Evolutionary conservation across 2,113 vertebrate genomes (phyloP).

Genomic region (Corvus moneduloides): DNA sequence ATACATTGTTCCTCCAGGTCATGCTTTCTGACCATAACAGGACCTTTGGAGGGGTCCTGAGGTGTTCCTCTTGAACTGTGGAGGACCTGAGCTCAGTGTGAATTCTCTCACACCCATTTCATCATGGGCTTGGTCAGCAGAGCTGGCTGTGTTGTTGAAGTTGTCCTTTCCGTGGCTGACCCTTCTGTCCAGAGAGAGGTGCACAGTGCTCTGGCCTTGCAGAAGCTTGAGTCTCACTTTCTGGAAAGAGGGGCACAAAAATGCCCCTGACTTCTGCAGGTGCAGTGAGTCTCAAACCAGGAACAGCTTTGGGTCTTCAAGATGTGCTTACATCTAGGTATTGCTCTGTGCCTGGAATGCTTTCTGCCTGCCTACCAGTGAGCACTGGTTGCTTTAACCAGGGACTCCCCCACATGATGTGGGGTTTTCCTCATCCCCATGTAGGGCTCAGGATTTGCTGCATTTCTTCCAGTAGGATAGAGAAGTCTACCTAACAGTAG

Average conservation of each 20-base stretch:
- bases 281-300: background rate
- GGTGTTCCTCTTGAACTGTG: background rate
- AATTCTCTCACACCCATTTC: background rate
- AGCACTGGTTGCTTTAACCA: background rate
- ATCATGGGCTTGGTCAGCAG: background rate
- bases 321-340: background rate
- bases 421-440: background rate
- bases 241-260: background rate
- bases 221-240: background rate
- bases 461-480: background rate
- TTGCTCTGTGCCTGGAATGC: background rate
- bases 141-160: background rate
- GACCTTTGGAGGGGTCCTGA: background rate
- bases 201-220: background rate
- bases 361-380: background rate
- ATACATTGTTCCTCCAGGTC: rapidly evolving
- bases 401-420: background rate
- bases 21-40: background rate
- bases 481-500: background rate
- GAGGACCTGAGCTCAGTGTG: background rate
- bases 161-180: background rate
- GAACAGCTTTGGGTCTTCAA: background rate
- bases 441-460: background rate
- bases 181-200: background rate
- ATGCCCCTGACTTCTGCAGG: background rate